phyloP scores from a whole-genome alignment of 1,140 invertebrate genomes.

The Saccostrea echinata region DNA sequence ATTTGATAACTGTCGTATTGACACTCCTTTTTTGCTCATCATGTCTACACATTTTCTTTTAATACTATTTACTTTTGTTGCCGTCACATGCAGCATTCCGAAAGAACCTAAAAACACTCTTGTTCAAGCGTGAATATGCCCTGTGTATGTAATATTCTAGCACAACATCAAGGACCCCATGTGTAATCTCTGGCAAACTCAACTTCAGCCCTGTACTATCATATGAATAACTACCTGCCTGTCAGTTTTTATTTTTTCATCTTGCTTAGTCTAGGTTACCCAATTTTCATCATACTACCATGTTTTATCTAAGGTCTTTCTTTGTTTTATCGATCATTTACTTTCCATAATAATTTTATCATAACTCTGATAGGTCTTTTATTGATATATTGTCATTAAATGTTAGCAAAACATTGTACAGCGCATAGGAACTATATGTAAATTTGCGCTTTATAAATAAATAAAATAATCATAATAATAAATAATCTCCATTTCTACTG shows the following conservation, averaged over 20 bases:
- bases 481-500: slow-evolving; percentile 21
- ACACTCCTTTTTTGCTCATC: neutral
- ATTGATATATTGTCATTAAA: too few species aligned
- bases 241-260: neutral
- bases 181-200: too few species aligned
- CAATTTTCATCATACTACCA: slow-evolving; percentile 6
- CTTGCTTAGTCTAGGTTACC: neutral
- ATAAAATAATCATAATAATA: neutral
- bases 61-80: slow-evolving; percentile 30
- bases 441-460: neutral
- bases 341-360: too few species aligned
- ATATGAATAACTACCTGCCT: neutral
- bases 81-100: neutral
- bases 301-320: slow-evolving; percentile 35
- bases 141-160: too few species aligned
- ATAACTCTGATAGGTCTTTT: too few species aligned
- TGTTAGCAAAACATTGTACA: too few species aligned
- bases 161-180: too few species aligned
- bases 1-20: slow-evolving; percentile 10
- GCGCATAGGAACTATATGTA: too few species aligned
- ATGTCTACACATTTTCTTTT: slow-evolving; percentile 22
- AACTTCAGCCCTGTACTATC: too few species aligned
- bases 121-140: too few species aligned
- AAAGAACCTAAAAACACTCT: too few species aligned
- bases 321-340: too few species aligned